A percentile compares a stretch with the other conserved stretches of the same genome.
Conservation (phyloP, 2,888 invertebrate genomes). For the Lasioglossum leucozonium region DNA sequence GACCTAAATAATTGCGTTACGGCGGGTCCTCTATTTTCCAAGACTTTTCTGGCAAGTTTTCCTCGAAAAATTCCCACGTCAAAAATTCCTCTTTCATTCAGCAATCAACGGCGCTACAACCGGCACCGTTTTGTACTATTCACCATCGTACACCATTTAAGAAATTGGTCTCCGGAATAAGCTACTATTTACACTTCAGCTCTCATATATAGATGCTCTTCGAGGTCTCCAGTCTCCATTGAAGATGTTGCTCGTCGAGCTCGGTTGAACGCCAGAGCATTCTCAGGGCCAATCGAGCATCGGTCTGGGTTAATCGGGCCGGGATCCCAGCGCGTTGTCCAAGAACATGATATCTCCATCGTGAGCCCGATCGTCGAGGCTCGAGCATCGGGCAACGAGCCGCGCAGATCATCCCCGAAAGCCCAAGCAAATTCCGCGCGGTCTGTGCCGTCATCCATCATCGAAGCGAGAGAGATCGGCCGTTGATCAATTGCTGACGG, state of each 20-base stretch:
- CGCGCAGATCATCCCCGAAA: neutral
- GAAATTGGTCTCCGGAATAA: neutral
- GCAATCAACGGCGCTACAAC: neutral
- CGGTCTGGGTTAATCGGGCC: neutral
- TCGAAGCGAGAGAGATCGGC: conserved; percentile 23
- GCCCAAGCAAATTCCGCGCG: conserved; percentile 3
- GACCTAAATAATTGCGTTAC: neutral
- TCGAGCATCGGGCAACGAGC: neutral
- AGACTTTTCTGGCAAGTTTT: neutral
- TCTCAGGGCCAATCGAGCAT: neutral
- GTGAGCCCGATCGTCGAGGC: neutral
- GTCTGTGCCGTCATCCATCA: conserved; percentile 4
- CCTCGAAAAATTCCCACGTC: neutral
- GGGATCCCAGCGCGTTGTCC: neutral
- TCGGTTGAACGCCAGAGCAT: neutral
- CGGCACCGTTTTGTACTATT: neutral
- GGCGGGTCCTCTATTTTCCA: neutral
- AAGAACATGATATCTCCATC: conserved; percentile 11
- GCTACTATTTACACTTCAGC: neutral
- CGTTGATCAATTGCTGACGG: conserved; percentile 76
- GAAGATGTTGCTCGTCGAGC: neutral
- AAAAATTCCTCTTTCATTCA: neutral
- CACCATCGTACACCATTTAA: neutral
- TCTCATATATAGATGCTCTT: neutral
- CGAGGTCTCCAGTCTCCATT: neutral